Conservation (phyloP, 37 sponge, comb jelly and placozoan genomes). For the Beroe ovata region DNA sequence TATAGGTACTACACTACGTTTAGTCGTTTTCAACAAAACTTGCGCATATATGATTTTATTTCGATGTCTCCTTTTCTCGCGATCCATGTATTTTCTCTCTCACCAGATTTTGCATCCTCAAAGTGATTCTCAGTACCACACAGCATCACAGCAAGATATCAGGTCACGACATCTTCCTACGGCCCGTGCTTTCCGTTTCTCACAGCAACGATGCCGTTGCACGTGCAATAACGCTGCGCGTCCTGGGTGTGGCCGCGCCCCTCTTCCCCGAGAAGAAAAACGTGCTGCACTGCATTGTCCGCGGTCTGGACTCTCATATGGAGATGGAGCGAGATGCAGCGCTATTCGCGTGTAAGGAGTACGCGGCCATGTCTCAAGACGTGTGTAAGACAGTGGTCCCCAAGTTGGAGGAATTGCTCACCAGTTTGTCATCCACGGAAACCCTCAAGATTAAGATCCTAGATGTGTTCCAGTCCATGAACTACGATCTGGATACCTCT, state of each 20-base stretch:
- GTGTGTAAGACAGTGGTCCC: constrained; percentile 54
- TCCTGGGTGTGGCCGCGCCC: constrained; percentile 35
- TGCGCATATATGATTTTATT: too few relatives aligned
- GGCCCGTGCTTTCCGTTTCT: constrained; percentile 34
- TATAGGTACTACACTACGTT: too few relatives aligned
- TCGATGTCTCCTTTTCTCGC: too few relatives aligned
- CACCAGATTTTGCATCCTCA: constrained; percentile 24
- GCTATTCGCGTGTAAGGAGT: constrained; percentile 48
- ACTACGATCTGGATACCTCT: constrained; percentile 29
- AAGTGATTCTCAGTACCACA: constrained; percentile 31
- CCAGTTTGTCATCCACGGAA: constrained; percentile 41
- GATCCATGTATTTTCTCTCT: too few relatives aligned
- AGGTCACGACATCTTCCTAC: constrained; percentile 40
- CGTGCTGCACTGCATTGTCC: constrained; percentile 49
- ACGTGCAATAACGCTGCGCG: constrained; percentile 26
- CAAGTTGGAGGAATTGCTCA: constrained; percentile 26
- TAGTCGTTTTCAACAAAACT: too few relatives aligned
- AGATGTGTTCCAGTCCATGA: constrained; percentile 51
- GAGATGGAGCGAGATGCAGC: constrained; percentile 64
- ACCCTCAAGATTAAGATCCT: constrained; percentile 29
- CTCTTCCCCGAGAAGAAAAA: constrained; percentile 61
- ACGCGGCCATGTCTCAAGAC: constrained; percentile 46
- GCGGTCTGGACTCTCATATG: constrained; percentile 46
- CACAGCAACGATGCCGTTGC: constrained; percentile 59
- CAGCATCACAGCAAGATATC: constrained; percentile 63